A percentile compares a stretch with the other conserved stretches of the same genome.
Evolutionary conservation across 1,140 invertebrate genomes (phyloP).

Genomic region (Bombus polaris): DNA sequence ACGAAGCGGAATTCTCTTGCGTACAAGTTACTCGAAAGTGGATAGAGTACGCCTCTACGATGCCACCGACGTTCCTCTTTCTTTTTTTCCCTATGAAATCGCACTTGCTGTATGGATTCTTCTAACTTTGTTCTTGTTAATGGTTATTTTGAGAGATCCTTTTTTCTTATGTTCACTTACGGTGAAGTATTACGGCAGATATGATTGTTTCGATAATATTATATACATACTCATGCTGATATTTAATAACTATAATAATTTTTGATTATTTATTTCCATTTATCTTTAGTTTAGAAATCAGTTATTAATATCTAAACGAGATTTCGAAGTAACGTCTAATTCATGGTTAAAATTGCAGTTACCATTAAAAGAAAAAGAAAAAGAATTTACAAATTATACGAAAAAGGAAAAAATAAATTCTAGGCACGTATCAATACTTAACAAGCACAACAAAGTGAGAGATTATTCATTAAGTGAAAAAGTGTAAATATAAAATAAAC

Average conservation of each 20-base stretch:
- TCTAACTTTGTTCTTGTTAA: neutral
- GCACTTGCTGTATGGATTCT: neutral
- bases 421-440: too few relatives aligned
- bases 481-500: neutral
- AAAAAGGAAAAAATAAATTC: neutral
- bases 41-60: slow-evolving; percentile 31
- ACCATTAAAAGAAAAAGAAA: neutral
- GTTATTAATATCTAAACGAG: neutral
- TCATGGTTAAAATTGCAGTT: too few relatives aligned
- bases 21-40: slow-evolving; percentile 51
- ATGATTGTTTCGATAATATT: neutral
- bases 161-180: neutral
- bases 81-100: slow-evolving; percentile 5
- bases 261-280: neutral
- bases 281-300: neutral
- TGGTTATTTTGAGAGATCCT: neutral
- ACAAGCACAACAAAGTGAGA: too few relatives aligned
- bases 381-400: neutral
- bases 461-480: neutral
- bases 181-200: too few relatives aligned
- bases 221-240: neutral
- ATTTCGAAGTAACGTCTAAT: neutral
- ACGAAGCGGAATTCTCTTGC: slow-evolving; percentile 57
- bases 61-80: slow-evolving; percentile 5
- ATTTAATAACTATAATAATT: neutral